A percentile compares a stretch with the other conserved stretches of the same genome.
Conservation (phyloP, 1,140 invertebrate genomes). For the Tyrophagus putrescentiae region DNA sequence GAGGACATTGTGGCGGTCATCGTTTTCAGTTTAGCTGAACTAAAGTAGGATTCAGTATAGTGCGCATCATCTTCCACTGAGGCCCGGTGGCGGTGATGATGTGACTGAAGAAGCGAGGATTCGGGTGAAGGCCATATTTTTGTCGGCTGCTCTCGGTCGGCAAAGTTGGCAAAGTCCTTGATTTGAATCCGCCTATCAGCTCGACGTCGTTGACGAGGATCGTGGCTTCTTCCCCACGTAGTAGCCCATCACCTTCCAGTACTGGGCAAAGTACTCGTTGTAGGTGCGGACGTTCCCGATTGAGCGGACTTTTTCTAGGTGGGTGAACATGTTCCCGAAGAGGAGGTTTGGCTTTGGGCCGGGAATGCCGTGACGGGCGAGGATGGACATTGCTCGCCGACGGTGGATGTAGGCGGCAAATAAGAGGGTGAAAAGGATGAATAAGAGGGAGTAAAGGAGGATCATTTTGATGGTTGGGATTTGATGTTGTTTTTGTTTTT, state of each 20-base stretch:
- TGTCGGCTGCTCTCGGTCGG: conserved; percentile 25
- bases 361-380: conserved; percentile 28
- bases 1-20: conserved; percentile 32
- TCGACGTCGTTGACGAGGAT: conserved; percentile 32
- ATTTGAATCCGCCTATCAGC: conserved; percentile 33
- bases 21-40: conserved; percentile 37
- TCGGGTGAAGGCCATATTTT: not conserved
- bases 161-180: conserved; percentile 32
- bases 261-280: conserved; percentile 30
- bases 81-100: conserved; percentile 25
- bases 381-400: not conserved
- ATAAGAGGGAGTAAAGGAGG: too few relatives aligned
- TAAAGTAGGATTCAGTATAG: conserved; percentile 41
- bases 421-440: not conserved
- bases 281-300: conserved; percentile 27
- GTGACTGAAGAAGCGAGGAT: conserved; percentile 8
- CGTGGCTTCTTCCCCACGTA: conserved; percentile 31
- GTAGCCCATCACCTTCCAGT: conserved; percentile 33
- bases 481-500: too few relatives aligned
- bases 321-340: conserved; percentile 29
- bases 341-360: conserved; percentile 31
- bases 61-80: conserved; percentile 39
- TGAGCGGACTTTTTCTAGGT: not conserved
- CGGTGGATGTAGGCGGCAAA: not conserved
- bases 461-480: too few relatives aligned